Percentiles rank a stretch among this genome's conserved stretches.
These are phyloP conservation scores for Papilio helenus DNA, from an alignment of 1,140 invertebrate genomes.

Conservation along the genomic window DNA sequence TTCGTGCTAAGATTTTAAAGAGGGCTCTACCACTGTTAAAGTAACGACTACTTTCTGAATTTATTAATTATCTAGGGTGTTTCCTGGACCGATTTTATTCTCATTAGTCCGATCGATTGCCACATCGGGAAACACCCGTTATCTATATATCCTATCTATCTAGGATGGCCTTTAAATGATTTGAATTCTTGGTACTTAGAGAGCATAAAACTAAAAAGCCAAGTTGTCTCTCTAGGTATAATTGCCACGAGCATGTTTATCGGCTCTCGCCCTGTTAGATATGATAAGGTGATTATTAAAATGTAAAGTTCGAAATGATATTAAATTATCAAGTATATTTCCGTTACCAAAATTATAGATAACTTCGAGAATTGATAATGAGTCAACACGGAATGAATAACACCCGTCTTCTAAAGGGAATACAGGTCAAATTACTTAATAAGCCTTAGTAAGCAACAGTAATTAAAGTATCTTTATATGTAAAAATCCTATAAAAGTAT, in stretches of 20 bases:
- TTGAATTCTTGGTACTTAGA: not conserved
- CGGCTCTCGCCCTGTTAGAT: not conserved
- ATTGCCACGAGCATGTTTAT: not conserved
- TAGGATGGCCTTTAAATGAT: not conserved
- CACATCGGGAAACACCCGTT: no score
- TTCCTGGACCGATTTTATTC: no score
- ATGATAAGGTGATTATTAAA: not conserved
- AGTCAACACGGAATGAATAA: not conserved
- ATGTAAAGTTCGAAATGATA: not conserved
- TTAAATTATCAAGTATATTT: not conserved
- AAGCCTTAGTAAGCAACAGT: no score
- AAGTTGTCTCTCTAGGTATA: not conserved
- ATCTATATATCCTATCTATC: no score
- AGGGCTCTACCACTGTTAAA: no score
- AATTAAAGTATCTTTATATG: no score
- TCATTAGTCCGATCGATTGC: no score
- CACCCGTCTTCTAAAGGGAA: not conserved
- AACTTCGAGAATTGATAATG: not conserved
- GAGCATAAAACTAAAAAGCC: not conserved
- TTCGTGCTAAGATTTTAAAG: no score
- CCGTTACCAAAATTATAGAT: not conserved
- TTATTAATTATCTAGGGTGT: no score
- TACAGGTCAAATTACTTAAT: not conserved
- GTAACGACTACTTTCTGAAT: no score
- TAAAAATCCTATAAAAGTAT: no score